Base-by-base conservation (phyloP, 2,888 invertebrate genomes). In the Auanema sp. region DNA sequence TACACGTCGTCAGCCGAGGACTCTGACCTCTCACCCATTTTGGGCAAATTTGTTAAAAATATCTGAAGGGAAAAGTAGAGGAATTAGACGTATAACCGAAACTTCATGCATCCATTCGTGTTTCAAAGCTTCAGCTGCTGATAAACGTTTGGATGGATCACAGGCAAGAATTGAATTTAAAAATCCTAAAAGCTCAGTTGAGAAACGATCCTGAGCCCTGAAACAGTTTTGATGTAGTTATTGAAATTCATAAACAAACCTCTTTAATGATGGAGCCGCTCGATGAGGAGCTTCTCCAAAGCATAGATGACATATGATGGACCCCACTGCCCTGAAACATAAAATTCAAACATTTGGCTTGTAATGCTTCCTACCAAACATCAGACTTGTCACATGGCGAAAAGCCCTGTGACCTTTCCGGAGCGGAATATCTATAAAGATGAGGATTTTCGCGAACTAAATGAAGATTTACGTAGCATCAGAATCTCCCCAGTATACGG, bases 81-180 rank as follows among this genome's bases (percentile, higher is more conserved):
- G n/a, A n/a, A n/a, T n/a, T n/a, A n/a, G n/a, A n/a, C n/a, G n/a
- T n/a, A n/a, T n/a, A n/a, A n/a, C n/a, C n/a, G n/a, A n/a, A 21
- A 47, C 47, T 47, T 47, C 47, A 18, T 21, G 16, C 47, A 47
- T 47, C 47, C 47, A 47, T 18, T 47, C 47, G 10, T 47, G 47
- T 47, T 47, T 47, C 16, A 47, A 21, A 18, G 47, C 47, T 5
- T 47, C 21, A 16, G 16, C 16, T 16, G 47, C 47, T 47, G 47
- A 47, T 21, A 21, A 21, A 6, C 47, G 16, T 21, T 21, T 47
- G 47, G 16, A 16, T 5, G 47, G 47, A 21, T 16, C 47, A 47
- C 16, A 21, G 47, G 47, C 21, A 16, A 47, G 47, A 47, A 47
- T 47, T 3, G 16, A 16, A 21, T 47, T 47, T 6, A 47, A 21